Percentiles rank a stretch among this genome's conserved stretches.
phyloP scores from a whole-genome alignment of 2,888 invertebrate species.

The Cylloceria caligata region DNA sequence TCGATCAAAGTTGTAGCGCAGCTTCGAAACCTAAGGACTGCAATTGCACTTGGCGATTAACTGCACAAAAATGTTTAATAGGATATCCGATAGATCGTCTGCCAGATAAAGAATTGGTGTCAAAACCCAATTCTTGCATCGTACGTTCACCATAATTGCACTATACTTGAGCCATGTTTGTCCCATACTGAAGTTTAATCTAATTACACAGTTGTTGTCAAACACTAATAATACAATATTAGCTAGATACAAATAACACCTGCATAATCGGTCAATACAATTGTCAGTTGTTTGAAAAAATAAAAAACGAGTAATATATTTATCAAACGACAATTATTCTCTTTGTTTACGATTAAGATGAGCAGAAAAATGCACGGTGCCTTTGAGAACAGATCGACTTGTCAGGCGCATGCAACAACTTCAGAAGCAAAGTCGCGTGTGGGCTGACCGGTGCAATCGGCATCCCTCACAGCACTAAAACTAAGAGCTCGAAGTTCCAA shows the following conservation, averaged over 20 bases:
- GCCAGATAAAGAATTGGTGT: not conserved
- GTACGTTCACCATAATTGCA: not conserved
- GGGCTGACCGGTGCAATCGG: slow-evolving; percentile 44
- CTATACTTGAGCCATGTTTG: no score
- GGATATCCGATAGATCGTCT: not conserved
- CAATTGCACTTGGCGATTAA: not conserved
- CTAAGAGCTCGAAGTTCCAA: slow-evolving; percentile 65
- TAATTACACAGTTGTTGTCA: not conserved
- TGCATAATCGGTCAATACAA: no score
- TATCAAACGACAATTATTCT: no score
- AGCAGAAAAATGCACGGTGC: slow-evolving; percentile 18
- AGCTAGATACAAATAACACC: no score
- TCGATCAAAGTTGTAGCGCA: not conserved
- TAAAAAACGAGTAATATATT: no score
- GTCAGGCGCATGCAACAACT: slow-evolving; percentile 35
- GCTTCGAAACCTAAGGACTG: not conserved
- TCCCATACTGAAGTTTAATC: no score
- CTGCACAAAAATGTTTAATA: not conserved
- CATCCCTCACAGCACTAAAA: slow-evolving; percentile 50
- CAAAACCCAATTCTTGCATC: not conserved
- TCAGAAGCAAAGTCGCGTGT: slow-evolving; percentile 31
- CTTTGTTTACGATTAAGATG: slow-evolving; percentile 41
- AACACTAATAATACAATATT: not conserved
- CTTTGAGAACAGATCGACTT: slow-evolving; percentile 52
- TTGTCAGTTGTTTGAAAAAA: no score